Conservation (phyloP, 1,140 invertebrate genomes). For the Drosophila ogumai region DNA sequence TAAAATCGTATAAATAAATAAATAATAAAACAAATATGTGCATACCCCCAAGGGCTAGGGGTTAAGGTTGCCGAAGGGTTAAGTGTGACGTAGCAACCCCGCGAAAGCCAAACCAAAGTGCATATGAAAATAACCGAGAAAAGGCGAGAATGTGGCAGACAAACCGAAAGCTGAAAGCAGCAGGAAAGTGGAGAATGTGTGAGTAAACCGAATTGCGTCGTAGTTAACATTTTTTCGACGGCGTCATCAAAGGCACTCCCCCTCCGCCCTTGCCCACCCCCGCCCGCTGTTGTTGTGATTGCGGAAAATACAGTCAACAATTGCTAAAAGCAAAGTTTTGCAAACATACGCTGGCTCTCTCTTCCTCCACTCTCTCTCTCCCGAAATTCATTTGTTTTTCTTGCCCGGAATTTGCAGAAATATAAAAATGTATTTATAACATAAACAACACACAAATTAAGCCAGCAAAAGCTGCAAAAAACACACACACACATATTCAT, state of each 20-base stretch:
- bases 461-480: conserved; percentile 29
- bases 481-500: conserved; percentile 21
- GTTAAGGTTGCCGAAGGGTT: conserved; percentile 4
- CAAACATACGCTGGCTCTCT: conserved; percentile 20
- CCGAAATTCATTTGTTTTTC: conserved; percentile 17
- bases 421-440: conserved; percentile 74
- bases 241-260: conserved; percentile 43
- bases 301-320: conserved; percentile 60
- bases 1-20: conserved; percentile 13
- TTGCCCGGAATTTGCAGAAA: conserved; percentile 57
- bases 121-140: conserved; percentile 13
- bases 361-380: background rate
- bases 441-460: conserved; percentile 74
- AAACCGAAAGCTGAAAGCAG: conserved; percentile 8
- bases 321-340: conserved; percentile 57
- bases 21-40: background rate
- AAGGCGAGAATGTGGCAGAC: conserved; percentile 26
- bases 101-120: conserved; percentile 23
- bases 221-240: conserved; percentile 69
- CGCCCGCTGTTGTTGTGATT: conserved; percentile 31
- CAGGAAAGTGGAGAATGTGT: conserved; percentile 54
- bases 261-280: background rate
- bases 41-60: background rate
- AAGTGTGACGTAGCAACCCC: background rate
- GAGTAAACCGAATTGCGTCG: conserved; percentile 83